These are phyloP conservation scores for Chanos chanos DNA, from an alignment of 2,797 vertebrate species.

Conservation along the genomic window DNA sequence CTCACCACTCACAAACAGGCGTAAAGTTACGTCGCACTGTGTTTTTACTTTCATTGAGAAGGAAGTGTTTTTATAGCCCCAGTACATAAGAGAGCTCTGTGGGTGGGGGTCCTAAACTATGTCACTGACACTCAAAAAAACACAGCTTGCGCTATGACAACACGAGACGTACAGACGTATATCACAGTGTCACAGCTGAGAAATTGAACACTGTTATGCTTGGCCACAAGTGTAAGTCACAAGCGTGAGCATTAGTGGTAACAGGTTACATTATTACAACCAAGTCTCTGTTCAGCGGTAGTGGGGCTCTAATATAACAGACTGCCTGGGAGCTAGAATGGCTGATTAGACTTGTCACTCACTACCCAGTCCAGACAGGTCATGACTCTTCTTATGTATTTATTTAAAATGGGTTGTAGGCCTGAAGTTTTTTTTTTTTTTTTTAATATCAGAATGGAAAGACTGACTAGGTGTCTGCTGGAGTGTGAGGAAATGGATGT, in stretches of 20 bases:
- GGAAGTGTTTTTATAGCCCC: constrained; percentile 35
- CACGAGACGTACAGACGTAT: too few relatives aligned
- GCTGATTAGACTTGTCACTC: constrained; percentile 40
- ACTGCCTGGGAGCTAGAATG: constrained; percentile 23
- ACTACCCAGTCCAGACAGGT: constrained; percentile 39
- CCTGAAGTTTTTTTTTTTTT: too few relatives aligned
- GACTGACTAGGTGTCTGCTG: constrained; percentile 16
- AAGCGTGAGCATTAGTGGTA: constrained; percentile 18
- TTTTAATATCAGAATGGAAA: too few relatives aligned
- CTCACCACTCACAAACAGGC: too few relatives aligned
- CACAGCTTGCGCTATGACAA: constrained; percentile 6
- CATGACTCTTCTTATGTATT: constrained; percentile 42
- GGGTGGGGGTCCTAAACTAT: constrained; percentile 25
- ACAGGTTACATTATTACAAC: constrained; percentile 32
- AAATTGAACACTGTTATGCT: constrained; percentile 35
- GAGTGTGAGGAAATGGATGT: constrained; percentile 4
- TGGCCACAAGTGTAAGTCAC: constrained; percentile 18
- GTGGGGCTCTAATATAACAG: constrained; percentile 40
- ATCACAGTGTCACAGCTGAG: constrained; percentile 36
- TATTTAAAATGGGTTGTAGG: constrained; percentile 40
- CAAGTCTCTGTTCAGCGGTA: constrained; percentile 35
- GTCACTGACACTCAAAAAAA: constrained; percentile 33
- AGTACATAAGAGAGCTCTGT: constrained; percentile 5
- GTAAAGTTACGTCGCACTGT: too few relatives aligned
- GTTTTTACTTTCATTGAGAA: constrained; percentile 25